A percentile compares a stretch with the other conserved stretches of the same genome.
These are phyloP conservation scores for Marasmarcha lunaedactyla DNA, from an alignment of 2,888 invertebrate species.

Conservation along the genomic window DNA sequence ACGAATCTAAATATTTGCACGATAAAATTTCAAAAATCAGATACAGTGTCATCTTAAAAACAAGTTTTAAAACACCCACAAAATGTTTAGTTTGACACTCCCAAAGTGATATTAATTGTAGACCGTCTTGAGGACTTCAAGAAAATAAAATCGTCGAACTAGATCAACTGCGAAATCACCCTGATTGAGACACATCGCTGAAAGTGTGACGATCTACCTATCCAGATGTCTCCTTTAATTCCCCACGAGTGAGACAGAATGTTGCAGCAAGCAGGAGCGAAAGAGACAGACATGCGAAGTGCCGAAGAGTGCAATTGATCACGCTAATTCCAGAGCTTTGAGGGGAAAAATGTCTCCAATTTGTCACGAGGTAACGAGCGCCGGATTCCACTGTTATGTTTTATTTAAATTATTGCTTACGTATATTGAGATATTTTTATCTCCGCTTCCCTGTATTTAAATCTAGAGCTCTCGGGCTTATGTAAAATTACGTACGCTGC, in stretches of 20 bases:
- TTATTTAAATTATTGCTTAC: constrained; percentile 22
- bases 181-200: constrained; percentile 1
- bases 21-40: no score
- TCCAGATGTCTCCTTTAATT: constrained; percentile 14
- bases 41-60: no score
- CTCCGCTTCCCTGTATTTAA: not conserved
- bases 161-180: constrained; percentile 4
- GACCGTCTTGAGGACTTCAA: constrained; percentile 1
- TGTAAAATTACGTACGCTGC: not conserved
- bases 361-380: constrained; percentile 56
- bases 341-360: constrained; percentile 52
- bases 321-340: constrained; percentile 55
- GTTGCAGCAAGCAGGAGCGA: not conserved
- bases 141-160: constrained; percentile 6
- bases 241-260: constrained; percentile 17
- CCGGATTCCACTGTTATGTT: constrained; percentile 26
- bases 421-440: constrained; percentile 9
- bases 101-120: no score
- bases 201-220: constrained; percentile 21
- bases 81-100: no score
- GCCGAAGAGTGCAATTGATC: constrained; percentile 59
- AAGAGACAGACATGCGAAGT: constrained; percentile 33
- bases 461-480: not conserved
- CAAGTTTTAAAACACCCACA: no score
- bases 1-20: no score